Evolutionary conservation across 2,113 vertebrate genomes (phyloP).

Genomic region (Struthidea cinerea): DNA sequence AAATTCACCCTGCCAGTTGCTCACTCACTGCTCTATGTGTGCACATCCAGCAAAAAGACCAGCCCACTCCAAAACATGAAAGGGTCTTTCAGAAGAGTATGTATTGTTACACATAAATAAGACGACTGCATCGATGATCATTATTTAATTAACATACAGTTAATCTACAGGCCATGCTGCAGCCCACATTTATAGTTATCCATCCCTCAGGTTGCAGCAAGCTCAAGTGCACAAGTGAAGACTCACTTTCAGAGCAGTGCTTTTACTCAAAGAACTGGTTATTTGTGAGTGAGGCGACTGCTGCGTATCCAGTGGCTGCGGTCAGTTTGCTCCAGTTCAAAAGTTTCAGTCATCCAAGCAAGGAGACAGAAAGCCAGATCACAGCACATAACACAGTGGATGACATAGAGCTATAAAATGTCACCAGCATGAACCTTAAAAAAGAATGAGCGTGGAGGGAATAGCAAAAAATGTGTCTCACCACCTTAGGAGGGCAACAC

Average conservation of each 20-base stretch:
- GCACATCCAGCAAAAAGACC: not conserved
- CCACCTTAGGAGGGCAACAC: not conserved
- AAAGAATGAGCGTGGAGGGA: not conserved
- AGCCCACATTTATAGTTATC: not conserved
- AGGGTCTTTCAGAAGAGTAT: not conserved
- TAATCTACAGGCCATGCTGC: not conserved
- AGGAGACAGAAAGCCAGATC: not conserved
- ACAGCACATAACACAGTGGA: not conserved
- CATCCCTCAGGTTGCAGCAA: not conserved
- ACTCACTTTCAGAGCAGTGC: not conserved
- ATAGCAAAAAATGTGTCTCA: not conserved
- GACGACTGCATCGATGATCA: not conserved
- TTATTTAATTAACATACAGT: not conserved
- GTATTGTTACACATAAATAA: not conserved
- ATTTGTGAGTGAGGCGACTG: not conserved
- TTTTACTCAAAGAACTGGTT: not conserved
- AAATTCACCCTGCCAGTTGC: not conserved
- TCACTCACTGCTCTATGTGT: accelerated
- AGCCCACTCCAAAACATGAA: not conserved
- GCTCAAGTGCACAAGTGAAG: not conserved
- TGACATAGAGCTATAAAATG: not conserved
- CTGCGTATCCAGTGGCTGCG: not conserved
- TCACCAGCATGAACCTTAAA: not conserved
- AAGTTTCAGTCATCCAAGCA: not conserved
- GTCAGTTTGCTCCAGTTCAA: not conserved